Conservation (phyloP, 2,888 invertebrate species). For the Trissolcus brochymenae region DNA sequence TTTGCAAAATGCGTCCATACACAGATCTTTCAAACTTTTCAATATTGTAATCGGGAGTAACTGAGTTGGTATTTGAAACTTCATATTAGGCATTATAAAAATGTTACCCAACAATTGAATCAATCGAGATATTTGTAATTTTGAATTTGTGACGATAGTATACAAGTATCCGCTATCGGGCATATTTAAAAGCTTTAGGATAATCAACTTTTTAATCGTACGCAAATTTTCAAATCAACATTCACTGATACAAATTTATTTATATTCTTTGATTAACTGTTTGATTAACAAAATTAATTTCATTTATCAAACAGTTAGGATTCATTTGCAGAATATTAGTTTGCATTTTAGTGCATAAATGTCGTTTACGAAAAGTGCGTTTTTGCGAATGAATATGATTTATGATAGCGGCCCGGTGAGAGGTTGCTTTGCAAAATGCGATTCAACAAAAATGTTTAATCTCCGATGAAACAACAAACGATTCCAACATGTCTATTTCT, state of each 20-base stretch:
- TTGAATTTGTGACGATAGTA: neutral
- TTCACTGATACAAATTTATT: neutral
- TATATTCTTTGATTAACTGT: neutral
- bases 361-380: neutral
- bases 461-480: too few species aligned
- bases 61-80: neutral
- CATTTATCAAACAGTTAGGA: too few species aligned
- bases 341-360: too few species aligned
- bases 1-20: neutral
- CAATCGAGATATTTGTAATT: neutral
- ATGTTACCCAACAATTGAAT: neutral
- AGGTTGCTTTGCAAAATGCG: too few species aligned
- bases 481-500: too few species aligned
- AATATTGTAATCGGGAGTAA: neutral
- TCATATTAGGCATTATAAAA: neutral
- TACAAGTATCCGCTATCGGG: neutral
- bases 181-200: constrained; percentile 1
- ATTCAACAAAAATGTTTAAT: too few species aligned
- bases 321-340: too few species aligned
- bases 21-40: neutral
- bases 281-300: too few species aligned
- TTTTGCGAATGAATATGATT: too few species aligned
- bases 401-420: too few species aligned
- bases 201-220: constrained; percentile 1
- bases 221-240: neutral